These are phyloP conservation scores for Anser cygnoides DNA, from an alignment of 2,113 vertebrate species.

Conservation along the genomic window DNA sequence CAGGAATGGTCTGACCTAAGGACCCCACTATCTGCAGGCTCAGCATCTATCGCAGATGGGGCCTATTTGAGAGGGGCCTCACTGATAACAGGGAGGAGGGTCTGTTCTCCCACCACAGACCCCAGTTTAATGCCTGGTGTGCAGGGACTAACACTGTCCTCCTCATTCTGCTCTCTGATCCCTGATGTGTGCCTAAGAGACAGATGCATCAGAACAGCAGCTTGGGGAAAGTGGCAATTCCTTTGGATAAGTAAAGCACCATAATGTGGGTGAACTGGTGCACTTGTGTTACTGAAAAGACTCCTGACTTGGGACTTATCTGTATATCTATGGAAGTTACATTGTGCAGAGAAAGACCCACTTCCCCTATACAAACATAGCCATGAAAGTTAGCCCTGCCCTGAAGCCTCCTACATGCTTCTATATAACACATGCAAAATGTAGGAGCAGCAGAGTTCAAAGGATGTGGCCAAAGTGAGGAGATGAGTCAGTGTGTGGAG, in stretches of 20 bases:
- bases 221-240: background rate
- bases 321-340: fast-evolving
- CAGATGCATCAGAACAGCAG: fast-evolving
- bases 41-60: background rate
- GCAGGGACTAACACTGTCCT: background rate
- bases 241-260: background rate
- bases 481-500: background rate
- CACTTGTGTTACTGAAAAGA: background rate
- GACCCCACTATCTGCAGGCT: background rate
- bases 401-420: background rate
- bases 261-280: background rate
- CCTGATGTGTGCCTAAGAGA: background rate
- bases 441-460: fast-evolving
- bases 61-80: background rate
- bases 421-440: fast-evolving
- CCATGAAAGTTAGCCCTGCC: fast-evolving
- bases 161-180: background rate
- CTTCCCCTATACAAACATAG: background rate
- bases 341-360: background rate
- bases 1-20: slow-evolving; percentile 23
- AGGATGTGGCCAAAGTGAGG: background rate
- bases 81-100: background rate
- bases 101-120: background rate
- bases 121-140: background rate
- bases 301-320: too few relatives aligned